Base-by-base conservation (phyloP, 1,140 invertebrate genomes). In the Acromyrmex charruanus region DNA sequence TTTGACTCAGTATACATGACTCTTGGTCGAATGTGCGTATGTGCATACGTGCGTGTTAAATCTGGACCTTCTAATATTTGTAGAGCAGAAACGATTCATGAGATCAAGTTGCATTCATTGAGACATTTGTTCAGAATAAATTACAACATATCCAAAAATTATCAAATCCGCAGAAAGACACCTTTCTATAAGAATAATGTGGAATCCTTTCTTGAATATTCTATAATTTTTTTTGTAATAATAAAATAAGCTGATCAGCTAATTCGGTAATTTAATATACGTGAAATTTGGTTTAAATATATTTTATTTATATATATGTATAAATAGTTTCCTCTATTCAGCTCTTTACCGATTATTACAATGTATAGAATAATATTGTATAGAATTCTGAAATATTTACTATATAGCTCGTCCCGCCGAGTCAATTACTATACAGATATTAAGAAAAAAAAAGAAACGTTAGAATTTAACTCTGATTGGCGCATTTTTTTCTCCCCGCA, bases 401-500 rank as follows among this genome's bases (percentile, higher is more conserved):
- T 44, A 44, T 88, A 91, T 86, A 94, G 93, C 93, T 94, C 93
- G 88, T 90, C 93, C 93, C 93, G 92, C 93, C 92, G 91, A 94
- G 90, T 90, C 87, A 86, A 84, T 89, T 87, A 72, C 58, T 75
- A 88, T 80, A 88, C 71, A 85, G 68, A 90, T 88, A 87, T 69
- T 75, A 80, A 66, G 7, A 85, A 88, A 77, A 61, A 25, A 63
- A 49, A 18, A 61, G 39, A 61, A 75, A 91, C 81, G 90, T 74
- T 93, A 88, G 89, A 92, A 89, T 84, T 88, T 92, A 92, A 94
- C 89, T 94, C 94, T 94, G 92, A 95, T 93, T 88, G 90, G 93
- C 93, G 93, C 66, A 93, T 94, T 95, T 95, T 71, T 95, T 95
- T 95, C 95, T 94, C 95, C 95, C 95, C 95, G 93, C 96, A 97